These are phyloP conservation scores for Rhegmatorhina hoffmannsi DNA, from an alignment of 2,113 vertebrate genomes.

Conservation along the genomic window DNA sequence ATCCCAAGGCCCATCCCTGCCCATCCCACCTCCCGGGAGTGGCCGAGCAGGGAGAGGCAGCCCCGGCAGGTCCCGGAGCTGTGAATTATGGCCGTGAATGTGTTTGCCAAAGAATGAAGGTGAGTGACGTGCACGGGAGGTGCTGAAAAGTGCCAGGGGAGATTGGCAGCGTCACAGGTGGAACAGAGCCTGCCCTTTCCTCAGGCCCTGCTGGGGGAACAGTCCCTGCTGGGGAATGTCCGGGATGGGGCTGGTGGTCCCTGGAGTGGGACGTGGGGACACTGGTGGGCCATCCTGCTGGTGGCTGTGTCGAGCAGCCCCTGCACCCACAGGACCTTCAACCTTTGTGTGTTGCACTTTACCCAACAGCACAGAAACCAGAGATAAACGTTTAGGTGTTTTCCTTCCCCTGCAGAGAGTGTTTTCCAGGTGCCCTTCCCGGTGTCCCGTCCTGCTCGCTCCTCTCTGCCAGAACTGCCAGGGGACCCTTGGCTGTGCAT, in stretches of 20 bases:
- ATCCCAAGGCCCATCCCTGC: not conserved
- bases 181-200: not conserved
- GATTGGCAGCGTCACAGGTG: not conserved
- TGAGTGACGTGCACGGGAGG: not conserved
- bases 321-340: not conserved
- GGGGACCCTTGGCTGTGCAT: not conserved
- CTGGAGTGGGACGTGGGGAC: not conserved
- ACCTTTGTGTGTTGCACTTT: not conserved
- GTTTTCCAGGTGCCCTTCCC: not conserved
- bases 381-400: not conserved
- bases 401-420: not conserved
- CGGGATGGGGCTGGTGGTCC: fast-evolving
- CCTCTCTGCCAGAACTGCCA: not conserved
- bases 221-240: not conserved
- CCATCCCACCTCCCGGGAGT: not conserved
- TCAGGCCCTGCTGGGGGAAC: fast-evolving
- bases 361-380: not conserved
- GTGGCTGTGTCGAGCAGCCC: not conserved
- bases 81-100: not conserved
- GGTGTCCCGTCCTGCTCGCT: not conserved
- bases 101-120: not conserved
- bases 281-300: fast-evolving
- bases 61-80: not conserved
- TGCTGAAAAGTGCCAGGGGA: not conserved
- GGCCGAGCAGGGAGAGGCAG: not conserved